A percentile compares a stretch with the other conserved stretches of the same genome.
phyloP scores from a whole-genome alignment of 2,113 vertebrate genomes.

The Trichomycterus rosablanca region DNA sequence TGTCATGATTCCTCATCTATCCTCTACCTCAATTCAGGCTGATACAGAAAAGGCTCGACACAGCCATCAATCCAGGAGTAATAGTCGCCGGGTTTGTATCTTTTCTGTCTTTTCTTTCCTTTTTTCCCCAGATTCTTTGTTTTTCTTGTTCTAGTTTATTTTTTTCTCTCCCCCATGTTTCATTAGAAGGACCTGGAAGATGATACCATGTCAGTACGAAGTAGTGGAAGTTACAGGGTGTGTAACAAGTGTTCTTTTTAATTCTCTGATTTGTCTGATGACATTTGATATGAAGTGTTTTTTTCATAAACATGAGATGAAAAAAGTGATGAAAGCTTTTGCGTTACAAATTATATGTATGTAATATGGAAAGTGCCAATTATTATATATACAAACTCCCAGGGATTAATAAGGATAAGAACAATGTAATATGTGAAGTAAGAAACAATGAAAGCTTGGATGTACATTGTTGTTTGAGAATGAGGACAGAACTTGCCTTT shows the following conservation, averaged over 20 bases:
- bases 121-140: conserved; percentile 21
- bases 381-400: no score
- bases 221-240: conserved; percentile 70
- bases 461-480: no score
- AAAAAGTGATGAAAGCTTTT: no score
- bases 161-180: conserved; percentile 45
- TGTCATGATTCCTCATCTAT: conserved; percentile 13
- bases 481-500: background rate
- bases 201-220: conserved; percentile 65
- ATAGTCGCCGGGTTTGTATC: conserved; percentile 84
- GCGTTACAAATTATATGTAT: no score
- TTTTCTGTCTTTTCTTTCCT: background rate
- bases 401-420: no score
- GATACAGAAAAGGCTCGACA: conserved; percentile 85
- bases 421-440: no score
- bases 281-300: conserved; percentile 35
- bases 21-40: conserved; percentile 72
- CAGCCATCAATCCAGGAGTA: conserved; percentile 70
- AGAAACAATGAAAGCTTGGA: no score
- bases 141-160: conserved; percentile 36
- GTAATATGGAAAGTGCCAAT: no score
- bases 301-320: no score
- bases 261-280: no score
- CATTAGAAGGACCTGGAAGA: conserved; percentile 65
- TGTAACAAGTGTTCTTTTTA: conserved; percentile 61